Evolutionary conservation across 64 coral and sea anemone genomes (phyloP).

Genomic region (Trachythela sp.): DNA sequence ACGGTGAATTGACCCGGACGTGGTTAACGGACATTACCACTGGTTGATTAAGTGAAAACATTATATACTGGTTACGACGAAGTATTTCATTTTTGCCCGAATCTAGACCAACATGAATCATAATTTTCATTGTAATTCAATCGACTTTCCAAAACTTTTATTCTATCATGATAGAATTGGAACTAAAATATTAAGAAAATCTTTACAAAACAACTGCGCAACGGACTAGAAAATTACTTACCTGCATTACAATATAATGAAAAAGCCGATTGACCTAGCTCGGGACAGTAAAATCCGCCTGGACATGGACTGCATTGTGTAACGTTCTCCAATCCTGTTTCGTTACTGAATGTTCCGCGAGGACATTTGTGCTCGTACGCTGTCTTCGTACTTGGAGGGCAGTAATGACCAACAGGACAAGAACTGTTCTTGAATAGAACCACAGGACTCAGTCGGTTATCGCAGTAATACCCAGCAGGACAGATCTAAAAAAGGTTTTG

Average conservation of each 20-base stretch:
- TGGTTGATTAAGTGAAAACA: too few species aligned
- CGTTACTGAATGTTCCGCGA: constrained; percentile 82
- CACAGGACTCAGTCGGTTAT: constrained; percentile 77
- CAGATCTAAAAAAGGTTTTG: constrained; percentile 49
- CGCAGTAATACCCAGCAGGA: constrained; percentile 81
- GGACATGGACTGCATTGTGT: constrained; percentile 78
- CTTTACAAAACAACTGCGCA: too few species aligned
- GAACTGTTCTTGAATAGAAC: constrained; percentile 93
- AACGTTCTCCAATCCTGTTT: constrained; percentile 35
- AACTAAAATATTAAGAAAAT: too few species aligned
- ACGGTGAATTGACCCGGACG: too few species aligned
- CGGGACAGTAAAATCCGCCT: constrained; percentile 85
- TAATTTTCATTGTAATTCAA: too few species aligned
- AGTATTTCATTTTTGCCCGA: too few species aligned
- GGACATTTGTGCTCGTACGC: constrained; percentile 77
- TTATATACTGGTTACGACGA: too few species aligned
- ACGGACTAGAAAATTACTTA: neutral
- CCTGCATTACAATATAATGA: constrained; percentile 78
- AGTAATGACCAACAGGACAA: constrained; percentile 83
- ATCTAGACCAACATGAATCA: too few species aligned
- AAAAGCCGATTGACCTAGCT: constrained; percentile 74
- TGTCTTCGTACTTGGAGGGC: constrained; percentile 58
- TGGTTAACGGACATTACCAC: too few species aligned
- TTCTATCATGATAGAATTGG: too few species aligned
- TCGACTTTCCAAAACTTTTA: too few species aligned